Conservation (phyloP, 2,888 invertebrate genomes). For the Drosophila phalerata region DNA sequence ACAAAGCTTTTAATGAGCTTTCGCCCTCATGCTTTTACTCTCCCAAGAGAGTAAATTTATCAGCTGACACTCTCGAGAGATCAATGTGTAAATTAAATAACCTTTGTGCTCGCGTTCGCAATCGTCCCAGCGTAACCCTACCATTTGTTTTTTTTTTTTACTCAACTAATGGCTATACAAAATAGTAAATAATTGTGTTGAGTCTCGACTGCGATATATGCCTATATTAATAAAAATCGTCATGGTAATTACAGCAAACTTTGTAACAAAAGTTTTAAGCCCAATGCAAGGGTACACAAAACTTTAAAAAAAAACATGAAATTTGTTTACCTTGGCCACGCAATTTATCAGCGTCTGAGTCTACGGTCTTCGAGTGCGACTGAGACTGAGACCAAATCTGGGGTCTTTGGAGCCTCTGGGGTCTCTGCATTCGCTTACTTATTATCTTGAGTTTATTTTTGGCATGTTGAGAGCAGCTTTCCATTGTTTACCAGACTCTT, state of each 20-base stretch:
- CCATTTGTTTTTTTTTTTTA: not conserved
- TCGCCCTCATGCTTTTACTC: not conserved
- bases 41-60: too few relatives aligned
- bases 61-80: too few relatives aligned
- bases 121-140: not conserved
- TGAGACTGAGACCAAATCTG: not conserved
- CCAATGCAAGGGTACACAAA: constrained; percentile 35
- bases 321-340: constrained; percentile 62
- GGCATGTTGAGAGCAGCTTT: constrained; percentile 40
- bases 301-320: constrained; percentile 10
- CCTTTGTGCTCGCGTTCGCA: not conserved
- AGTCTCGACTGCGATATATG: not conserved
- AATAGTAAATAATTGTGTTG: not conserved
- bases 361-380: not conserved
- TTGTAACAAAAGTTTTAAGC: constrained; percentile 24
- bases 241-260: constrained; percentile 32
- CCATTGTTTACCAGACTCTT: constrained; percentile 54
- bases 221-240: constrained; percentile 2
- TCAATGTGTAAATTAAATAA: too few relatives aligned
- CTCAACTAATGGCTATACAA: not conserved
- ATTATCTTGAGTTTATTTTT: constrained; percentile 56
- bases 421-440: constrained; percentile 43
- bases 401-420: constrained; percentile 1
- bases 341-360: constrained; percentile 55
- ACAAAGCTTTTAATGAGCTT: not conserved